Evolutionary conservation across 2,888 invertebrate genomes (phyloP).

Genomic region (Crossocerus cetratus): DNA sequence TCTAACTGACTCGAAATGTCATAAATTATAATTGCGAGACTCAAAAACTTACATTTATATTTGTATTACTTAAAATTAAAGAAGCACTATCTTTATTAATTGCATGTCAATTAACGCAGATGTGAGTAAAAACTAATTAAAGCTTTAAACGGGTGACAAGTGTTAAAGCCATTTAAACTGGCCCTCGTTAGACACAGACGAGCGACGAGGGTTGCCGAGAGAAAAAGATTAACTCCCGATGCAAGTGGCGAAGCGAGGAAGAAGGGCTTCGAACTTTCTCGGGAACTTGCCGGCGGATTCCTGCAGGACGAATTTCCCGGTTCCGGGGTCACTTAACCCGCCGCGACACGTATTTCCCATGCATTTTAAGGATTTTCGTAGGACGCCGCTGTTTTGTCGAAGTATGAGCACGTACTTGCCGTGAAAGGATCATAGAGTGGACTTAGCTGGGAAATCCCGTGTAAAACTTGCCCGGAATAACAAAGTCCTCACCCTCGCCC

Average conservation of each 20-base stretch:
- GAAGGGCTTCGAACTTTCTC: slow-evolving; percentile 41
- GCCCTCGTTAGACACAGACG: too few species aligned
- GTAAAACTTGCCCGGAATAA: slow-evolving; percentile 75
- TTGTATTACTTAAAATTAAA: too few species aligned
- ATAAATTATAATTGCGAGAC: too few species aligned
- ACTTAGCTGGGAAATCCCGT: slow-evolving; percentile 74
- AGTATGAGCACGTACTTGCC: slow-evolving; percentile 76
- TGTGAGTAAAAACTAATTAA: too few species aligned
- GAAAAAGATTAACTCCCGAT: background rate
- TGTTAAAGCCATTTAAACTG: too few species aligned
- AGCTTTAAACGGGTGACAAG: too few species aligned
- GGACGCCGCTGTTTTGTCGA: slow-evolving; percentile 70
- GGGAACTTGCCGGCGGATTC: slow-evolving; percentile 29
- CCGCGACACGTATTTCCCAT: slow-evolving; percentile 72
- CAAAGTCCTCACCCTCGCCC: slow-evolving; percentile 65
- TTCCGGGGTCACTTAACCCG: slow-evolving; percentile 60
- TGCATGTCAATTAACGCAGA: too few species aligned
- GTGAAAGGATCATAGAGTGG: slow-evolving; percentile 75
- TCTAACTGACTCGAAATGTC: too few species aligned
- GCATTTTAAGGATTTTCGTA: slow-evolving; percentile 73
- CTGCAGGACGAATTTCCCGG: slow-evolving; percentile 61
- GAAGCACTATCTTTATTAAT: too few species aligned
- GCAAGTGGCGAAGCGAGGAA: slow-evolving; percentile 33
- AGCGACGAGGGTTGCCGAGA: too few species aligned
- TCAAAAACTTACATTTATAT: too few species aligned